Base-by-base conservation (phyloP, 2,113 vertebrate species). In the Channa argus region DNA sequence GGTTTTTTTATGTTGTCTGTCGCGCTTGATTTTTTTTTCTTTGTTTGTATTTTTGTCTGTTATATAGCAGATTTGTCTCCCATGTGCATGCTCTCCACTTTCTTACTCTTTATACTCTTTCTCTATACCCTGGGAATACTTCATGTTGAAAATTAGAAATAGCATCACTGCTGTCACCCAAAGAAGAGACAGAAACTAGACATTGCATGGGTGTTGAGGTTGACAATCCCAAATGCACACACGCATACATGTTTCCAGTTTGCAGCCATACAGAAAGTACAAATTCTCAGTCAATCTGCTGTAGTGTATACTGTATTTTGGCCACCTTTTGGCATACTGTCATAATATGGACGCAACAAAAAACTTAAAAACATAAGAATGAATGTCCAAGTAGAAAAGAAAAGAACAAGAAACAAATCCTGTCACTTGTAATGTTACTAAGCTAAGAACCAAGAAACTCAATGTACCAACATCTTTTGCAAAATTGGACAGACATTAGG, bases 121-220 rank as follows among this genome's bases (percentile, higher is more conserved):
- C 63, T 69, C 15, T 77, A 67, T 56, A 74, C 63, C 55, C 41
- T 69, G 46, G 71, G 85, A 84, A 78, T 64, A 54, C 46, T 36
- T 85, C 54, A 66, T 79, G 80, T 77, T 79, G 52, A 63, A 90
- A 85, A 87, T 88, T 82, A 71, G 86, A 90, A 92, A 85, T 66
- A 77, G 74, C 76, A 50, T 84, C 66, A 50, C 41, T 2, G 64
- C 63, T 45, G 44, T 53, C 8, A 71, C 50, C 36, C 14, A 67
- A 50, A 86, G 74, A 62, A 58, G 43, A 70, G 47, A 61, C 38
- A 51, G 39, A 45, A 49, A 11, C 5, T 4, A 36, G 44, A 47
- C 9, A 55, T 71, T 77, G 47, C 46, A 73, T 61, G 46, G 58
- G 6, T 45, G 39, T 50, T 51, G 46, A 49, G 24, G n/a, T 4